phyloP scores from a whole-genome alignment of 2,113 vertebrate genomes.

The Amia ocellicauda region DNA sequence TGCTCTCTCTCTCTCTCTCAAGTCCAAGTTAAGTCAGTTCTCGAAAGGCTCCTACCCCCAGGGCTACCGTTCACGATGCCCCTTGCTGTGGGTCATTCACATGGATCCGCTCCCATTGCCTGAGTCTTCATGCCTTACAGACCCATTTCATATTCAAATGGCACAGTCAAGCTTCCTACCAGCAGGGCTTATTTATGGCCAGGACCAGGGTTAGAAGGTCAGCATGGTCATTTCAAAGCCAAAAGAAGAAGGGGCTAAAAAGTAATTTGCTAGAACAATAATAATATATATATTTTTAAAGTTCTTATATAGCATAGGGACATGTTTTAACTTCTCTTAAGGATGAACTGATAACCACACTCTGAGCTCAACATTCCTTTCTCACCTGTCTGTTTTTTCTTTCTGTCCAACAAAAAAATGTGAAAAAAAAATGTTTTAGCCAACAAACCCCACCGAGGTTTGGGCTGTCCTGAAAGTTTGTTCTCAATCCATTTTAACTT shows the following conservation, averaged over 20 bases:
- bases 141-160: conserved; percentile 78
- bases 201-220: conserved; percentile 65
- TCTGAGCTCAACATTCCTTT: too few relatives aligned
- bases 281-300: too few relatives aligned
- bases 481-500: too few relatives aligned
- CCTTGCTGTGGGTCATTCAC: conserved; percentile 64
- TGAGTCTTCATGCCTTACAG: conserved; percentile 65
- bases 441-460: too few relatives aligned
- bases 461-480: too few relatives aligned
- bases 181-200: conserved; percentile 68
- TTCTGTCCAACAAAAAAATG: too few relatives aligned
- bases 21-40: conserved; percentile 69
- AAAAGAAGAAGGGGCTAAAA: conserved; percentile 44
- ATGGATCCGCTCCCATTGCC: conserved; percentile 46
- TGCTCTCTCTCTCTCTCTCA: conserved; percentile 49
- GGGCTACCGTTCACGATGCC: conserved; percentile 40
- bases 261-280: background rate
- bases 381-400: too few relatives aligned
- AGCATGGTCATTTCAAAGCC: conserved; percentile 75
- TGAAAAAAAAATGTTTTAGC: too few relatives aligned
- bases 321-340: too few relatives aligned
- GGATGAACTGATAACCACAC: too few relatives aligned
- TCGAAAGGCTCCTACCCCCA: conserved; percentile 39
- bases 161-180: conserved; percentile 69
- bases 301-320: too few relatives aligned